phyloP scores from a whole-genome alignment of 92 coral and sea anemone species.

The Zoanthus sansibaricus region DNA sequence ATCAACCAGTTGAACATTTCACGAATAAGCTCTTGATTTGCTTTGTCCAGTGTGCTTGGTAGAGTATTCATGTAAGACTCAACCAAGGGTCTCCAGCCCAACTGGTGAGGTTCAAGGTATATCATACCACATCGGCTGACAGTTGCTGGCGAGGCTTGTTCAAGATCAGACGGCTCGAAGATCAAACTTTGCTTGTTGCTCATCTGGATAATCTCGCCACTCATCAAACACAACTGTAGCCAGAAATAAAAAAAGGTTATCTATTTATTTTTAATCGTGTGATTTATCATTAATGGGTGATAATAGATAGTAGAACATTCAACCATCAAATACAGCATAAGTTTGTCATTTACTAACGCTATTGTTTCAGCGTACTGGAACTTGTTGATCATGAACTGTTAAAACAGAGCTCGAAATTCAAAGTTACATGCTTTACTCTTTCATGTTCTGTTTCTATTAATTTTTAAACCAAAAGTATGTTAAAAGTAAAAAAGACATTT shows the following conservation, averaged over 20 bases:
- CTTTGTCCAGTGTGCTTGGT: slow-evolving; percentile 77
- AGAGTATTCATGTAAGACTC: slow-evolving; percentile 99
- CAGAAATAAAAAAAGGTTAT: not conserved
- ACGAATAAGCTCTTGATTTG: slow-evolving; percentile 84
- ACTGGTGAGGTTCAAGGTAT: slow-evolving; percentile 97
- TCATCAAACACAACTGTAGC: slow-evolving; percentile 91
- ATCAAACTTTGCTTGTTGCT: slow-evolving; percentile 93
- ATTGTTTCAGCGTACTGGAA: no score
- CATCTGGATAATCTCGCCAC: slow-evolving; percentile 99
- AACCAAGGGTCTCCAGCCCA: slow-evolving; percentile 96
- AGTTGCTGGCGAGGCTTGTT: slow-evolving; percentile 99
- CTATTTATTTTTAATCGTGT: not conserved
- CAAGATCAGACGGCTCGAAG: slow-evolving; percentile 97
- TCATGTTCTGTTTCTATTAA: no score
- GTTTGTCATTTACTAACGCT: no score
- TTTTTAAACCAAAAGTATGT: no score
- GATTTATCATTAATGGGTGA: no score
- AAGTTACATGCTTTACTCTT: no score
- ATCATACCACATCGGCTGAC: slow-evolving; percentile 99
- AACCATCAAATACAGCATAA: no score
- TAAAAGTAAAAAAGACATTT: no score
- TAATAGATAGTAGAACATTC: no score
- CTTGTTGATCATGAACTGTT: no score
- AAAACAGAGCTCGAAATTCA: no score
- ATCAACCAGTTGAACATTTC: slow-evolving; percentile 91